These are phyloP conservation scores for Sebastes nivosus DNA, from an alignment of 2,797 vertebrate genomes.

Conservation along the genomic window DNA sequence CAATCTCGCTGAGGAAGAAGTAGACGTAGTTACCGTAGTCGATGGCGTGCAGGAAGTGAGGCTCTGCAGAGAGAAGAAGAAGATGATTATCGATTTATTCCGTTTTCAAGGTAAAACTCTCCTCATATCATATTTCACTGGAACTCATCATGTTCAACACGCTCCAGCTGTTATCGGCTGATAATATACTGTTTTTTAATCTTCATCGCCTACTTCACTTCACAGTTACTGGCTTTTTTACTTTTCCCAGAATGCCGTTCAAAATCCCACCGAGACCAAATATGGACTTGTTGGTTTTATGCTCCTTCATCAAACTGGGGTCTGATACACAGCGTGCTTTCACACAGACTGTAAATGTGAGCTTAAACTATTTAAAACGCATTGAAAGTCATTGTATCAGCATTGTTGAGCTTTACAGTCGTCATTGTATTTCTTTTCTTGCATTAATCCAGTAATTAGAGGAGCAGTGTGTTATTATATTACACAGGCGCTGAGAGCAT, in stretches of 20 bases:
- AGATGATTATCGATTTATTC: not conserved
- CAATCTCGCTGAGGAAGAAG: constrained; percentile 97
- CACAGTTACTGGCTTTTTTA: not conserved
- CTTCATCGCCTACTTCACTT: not conserved
- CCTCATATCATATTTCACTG: not conserved
- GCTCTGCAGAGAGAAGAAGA: constrained; percentile 81
- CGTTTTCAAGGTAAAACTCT: not conserved
- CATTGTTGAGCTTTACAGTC: too few species aligned
- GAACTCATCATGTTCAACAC: not conserved
- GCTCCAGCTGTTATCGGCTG: not conserved
- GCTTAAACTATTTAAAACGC: too few species aligned
- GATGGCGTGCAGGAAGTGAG: constrained; percentile 94
- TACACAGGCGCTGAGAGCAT: too few species aligned
- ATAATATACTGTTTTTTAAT: not conserved
- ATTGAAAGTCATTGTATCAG: too few species aligned
- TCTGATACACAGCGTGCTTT: too few species aligned
- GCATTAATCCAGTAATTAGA: too few species aligned
- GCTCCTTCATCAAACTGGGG: too few species aligned
- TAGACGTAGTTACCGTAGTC: constrained; percentile 97
- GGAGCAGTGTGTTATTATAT: too few species aligned
- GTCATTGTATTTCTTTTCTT: too few species aligned
- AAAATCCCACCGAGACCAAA: not conserved
- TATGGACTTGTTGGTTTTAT: not conserved
- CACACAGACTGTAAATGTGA: too few species aligned
- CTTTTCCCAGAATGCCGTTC: not conserved